Percentiles rank a stretch among this genome's conserved stretches.
These are phyloP conservation scores for Notamacropus eugenii DNA, from an alignment of 2,797 vertebrate species.

Conservation along the genomic window DNA sequence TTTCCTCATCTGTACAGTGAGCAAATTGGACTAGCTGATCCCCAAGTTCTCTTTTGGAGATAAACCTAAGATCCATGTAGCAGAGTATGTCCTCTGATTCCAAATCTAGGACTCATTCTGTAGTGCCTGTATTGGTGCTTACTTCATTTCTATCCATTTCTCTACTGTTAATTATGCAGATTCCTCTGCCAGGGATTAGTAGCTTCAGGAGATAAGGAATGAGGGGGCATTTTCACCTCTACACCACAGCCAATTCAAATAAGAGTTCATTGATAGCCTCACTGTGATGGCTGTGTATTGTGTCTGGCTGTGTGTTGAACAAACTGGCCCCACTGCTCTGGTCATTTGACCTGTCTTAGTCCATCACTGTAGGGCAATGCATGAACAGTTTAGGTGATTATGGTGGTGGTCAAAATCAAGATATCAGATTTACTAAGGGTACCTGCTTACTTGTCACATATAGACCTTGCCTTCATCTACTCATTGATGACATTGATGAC, in stretches of 20 bases:
- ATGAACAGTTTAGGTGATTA: background rate
- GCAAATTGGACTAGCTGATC: background rate
- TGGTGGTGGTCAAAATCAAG: background rate
- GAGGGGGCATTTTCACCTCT: background rate
- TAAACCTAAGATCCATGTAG: background rate
- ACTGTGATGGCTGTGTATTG: background rate
- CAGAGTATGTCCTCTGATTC: background rate
- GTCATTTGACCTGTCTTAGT: background rate
- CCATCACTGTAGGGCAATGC: background rate
- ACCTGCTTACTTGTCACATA: background rate
- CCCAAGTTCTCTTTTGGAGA: background rate
- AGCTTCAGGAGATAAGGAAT: background rate
- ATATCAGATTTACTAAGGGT: background rate
- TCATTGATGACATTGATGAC: background rate
- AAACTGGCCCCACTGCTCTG: background rate
- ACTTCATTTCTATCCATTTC: background rate
- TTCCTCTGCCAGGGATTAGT: background rate
- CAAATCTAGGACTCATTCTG: background rate
- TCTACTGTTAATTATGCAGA: conserved; percentile 13
- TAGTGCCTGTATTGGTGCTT: background rate
- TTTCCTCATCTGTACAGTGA: background rate
- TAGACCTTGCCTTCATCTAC: background rate
- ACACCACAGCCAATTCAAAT: background rate
- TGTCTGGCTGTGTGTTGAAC: background rate
- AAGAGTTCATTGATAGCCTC: background rate